phyloP scores from a whole-genome alignment of 2,113 vertebrate genomes.

The Pseudopodoces humilis region DNA sequence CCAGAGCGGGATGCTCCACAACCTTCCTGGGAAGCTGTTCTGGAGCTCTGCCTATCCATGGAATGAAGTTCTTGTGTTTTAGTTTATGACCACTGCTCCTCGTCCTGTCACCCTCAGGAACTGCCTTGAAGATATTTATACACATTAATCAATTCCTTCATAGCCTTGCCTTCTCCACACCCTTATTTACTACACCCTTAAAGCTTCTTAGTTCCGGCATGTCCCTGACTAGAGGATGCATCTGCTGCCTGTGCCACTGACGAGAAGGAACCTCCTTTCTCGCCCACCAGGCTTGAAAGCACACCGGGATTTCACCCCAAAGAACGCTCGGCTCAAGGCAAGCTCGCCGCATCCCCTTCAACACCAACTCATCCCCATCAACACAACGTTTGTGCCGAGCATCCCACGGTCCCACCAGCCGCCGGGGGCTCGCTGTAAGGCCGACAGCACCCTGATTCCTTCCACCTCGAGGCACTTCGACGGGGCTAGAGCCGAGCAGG shows the following conservation, averaged over 20 bases:
- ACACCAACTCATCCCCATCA: too few species aligned
- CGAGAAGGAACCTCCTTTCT: not conserved
- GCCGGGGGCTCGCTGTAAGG: accelerated
- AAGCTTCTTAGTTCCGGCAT: too few species aligned
- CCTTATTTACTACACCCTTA: not conserved
- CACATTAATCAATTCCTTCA: not conserved
- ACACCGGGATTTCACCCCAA: too few species aligned
- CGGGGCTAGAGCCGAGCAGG: accelerated
- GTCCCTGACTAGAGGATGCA: not conserved
- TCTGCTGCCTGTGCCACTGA: not conserved
- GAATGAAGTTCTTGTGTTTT: not conserved
- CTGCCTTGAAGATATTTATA: not conserved
- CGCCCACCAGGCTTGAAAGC: not conserved
- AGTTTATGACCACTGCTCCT: not conserved
- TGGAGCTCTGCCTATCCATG: not conserved
- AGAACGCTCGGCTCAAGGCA: not conserved
- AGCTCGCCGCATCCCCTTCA: not conserved
- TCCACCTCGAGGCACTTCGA: accelerated
- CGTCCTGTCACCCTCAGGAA: not conserved
- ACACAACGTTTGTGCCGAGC: not conserved
- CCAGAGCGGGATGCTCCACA: not conserved
- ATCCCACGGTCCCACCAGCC: accelerated
- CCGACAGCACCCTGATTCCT: accelerated
- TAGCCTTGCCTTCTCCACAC: not conserved
- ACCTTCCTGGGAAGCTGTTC: not conserved